Base-by-base conservation (phyloP, 2,113 vertebrate species). In the Cyphomyrus discorhynchus region DNA sequence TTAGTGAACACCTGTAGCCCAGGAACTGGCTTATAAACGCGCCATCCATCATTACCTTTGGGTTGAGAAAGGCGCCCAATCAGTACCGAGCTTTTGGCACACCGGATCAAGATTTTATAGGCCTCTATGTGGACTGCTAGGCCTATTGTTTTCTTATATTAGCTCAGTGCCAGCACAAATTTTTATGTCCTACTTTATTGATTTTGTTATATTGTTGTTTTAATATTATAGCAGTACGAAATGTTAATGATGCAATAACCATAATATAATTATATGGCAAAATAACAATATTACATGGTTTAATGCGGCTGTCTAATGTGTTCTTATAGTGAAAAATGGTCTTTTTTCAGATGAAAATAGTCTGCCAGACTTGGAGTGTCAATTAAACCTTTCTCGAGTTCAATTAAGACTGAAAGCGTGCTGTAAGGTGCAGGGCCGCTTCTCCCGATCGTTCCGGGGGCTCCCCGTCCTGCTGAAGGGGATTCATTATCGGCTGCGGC, bases 1-100 rank as follows among this genome's bases (percentile, higher is more conserved):
- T 92, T 62, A 80, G 89, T 86, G 49, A 50, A 93, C 88, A 92
- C 90, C 84, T 52, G 8, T n/a, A 82, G 47, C 70, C 46, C 86
- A 56, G 88, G 90, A 27, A 13, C 15, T 87, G 56, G 56, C 80
- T 89, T 58, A 86, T 91, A 88, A 90, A 88, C 47, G 50, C 86
- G 74, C 80, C n/a, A 42, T 42, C 35, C 17, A 5, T 39, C 13
- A 80, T 39, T 39, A 80, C 70, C 70, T 77, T 39, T 1, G 21
- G 58, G 58, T n/a, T n/a, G 24, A 66, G n/a, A 70, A 70, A 31
- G 62, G 27, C 53, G 19, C 62, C n/a, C 62, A 27, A 70, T 31
- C 62, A 13, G 62, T 27, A 70, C n/a, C 35, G 15, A 13, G 31
- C 15, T 35, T 80, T 19, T 39, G 35, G 35, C 74, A 66, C 58